phyloP scores from a whole-genome alignment of 2,888 invertebrate species.

The Acanthoscelides obtectus region DNA sequence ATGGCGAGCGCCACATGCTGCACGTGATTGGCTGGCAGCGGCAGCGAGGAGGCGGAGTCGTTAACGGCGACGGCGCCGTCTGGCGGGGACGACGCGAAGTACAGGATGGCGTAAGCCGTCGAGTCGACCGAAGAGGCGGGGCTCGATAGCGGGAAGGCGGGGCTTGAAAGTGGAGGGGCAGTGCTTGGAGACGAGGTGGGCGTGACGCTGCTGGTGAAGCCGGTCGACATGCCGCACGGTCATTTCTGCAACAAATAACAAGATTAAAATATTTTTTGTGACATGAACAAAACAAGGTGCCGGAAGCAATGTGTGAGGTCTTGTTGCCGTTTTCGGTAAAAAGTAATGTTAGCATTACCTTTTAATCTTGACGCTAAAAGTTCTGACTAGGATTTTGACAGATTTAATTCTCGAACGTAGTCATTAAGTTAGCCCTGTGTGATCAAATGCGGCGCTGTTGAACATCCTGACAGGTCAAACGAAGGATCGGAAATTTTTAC shows the following conservation, averaged over 20 bases:
- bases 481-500: too few relatives aligned
- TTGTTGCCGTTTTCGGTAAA: too few relatives aligned
- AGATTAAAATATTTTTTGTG: too few relatives aligned
- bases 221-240: conserved; percentile 13
- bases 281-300: too few relatives aligned
- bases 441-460: too few relatives aligned
- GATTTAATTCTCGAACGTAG: too few relatives aligned
- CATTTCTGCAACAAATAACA: conserved; percentile 17
- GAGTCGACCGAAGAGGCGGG: background rate
- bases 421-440: too few relatives aligned
- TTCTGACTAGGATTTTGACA: too few relatives aligned
- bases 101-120: background rate
- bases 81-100: conserved; percentile 1
- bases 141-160: background rate
- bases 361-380: too few relatives aligned
- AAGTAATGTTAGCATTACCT: too few relatives aligned
- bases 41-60: conserved; percentile 3
- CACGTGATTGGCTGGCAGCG: conserved; percentile 6
- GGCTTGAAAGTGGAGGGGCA: background rate
- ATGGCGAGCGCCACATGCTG: conserved; percentile 59
- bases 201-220: conserved; percentile 2
- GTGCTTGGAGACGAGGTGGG: conserved; percentile 8
- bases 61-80: conserved; percentile 2
- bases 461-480: too few relatives aligned
- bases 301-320: too few relatives aligned